phyloP scores from a whole-genome alignment of 2,113 vertebrate genomes.

The Oxyruncus cristatus region DNA sequence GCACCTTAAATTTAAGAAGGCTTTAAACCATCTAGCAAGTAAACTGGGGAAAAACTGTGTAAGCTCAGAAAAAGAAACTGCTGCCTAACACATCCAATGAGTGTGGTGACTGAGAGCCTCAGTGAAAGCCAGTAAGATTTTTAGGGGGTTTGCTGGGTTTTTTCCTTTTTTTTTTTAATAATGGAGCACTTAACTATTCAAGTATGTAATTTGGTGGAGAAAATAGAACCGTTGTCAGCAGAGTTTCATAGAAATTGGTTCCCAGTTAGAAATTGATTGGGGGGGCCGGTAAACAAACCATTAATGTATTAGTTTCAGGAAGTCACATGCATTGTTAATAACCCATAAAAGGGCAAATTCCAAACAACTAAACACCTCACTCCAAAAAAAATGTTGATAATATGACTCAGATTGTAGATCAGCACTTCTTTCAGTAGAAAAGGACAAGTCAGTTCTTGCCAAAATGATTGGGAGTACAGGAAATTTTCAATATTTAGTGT shows the following conservation, averaged over 20 bases:
- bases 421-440: constrained; percentile 17
- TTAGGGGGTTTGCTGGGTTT: not conserved
- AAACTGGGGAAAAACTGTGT: not conserved
- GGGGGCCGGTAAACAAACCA: constrained; percentile 45
- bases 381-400: not conserved
- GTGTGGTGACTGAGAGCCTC: not conserved
- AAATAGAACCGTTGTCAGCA: constrained; percentile 53
- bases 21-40: not conserved
- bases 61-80: not conserved
- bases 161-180: not conserved
- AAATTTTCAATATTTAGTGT: constrained; percentile 11
- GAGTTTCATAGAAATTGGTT: constrained; percentile 47
- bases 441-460: not conserved
- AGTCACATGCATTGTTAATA: constrained; percentile 32
- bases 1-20: not conserved
- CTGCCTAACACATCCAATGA: not conserved
- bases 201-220: constrained; percentile 16
- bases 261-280: constrained; percentile 39
- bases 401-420: constrained; percentile 8
- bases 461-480: constrained; percentile 12
- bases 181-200: not conserved
- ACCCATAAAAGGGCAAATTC: constrained; percentile 41
- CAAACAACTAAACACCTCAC: not conserved
- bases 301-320: constrained; percentile 45
- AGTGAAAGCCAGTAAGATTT: not conserved